phyloP scores from a whole-genome alignment of 1,140 invertebrate species.

The Pararge aegeria region DNA sequence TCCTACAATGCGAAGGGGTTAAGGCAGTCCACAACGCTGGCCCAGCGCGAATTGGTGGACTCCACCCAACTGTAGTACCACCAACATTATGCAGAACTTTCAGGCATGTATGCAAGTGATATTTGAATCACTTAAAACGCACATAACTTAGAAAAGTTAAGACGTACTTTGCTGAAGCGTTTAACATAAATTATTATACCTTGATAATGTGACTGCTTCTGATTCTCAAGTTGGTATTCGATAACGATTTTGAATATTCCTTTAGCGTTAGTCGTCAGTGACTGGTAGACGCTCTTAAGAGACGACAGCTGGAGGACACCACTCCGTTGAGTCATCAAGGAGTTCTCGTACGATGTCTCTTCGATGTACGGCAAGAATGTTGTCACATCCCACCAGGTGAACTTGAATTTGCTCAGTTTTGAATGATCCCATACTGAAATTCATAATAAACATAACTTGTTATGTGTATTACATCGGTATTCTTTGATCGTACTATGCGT shows the following conservation, averaged over 20 bases:
- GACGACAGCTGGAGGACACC: conserved; percentile 91
- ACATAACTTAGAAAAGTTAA: too few species aligned
- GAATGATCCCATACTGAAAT: conserved; percentile 92
- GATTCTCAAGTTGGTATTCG: conserved; percentile 88
- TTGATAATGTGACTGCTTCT: conserved; percentile 85
- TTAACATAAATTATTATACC: too few species aligned
- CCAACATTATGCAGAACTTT: too few species aligned
- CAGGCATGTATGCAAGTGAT: too few species aligned
- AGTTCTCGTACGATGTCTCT: conserved; percentile 94
- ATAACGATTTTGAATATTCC: conserved; percentile 92
- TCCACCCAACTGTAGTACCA: too few species aligned
- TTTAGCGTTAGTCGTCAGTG: conserved; percentile 92
- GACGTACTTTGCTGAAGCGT: too few species aligned
- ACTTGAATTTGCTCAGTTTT: conserved; percentile 90
- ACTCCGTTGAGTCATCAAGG: conserved; percentile 89
- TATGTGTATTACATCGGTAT: too few species aligned
- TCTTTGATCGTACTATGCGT: too few species aligned
- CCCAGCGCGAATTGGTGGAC: too few species aligned
- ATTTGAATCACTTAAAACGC: too few species aligned
- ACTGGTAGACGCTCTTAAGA: conserved; percentile 92
- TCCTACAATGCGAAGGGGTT: too few species aligned
- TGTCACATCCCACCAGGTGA: conserved; percentile 94
- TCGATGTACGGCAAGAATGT: conserved; percentile 90
- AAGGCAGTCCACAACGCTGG: too few species aligned
- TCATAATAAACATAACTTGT: not conserved